Evolutionary conservation across 2,113 vertebrate species (phyloP).

Genomic region (Gulo gulo): DNA sequence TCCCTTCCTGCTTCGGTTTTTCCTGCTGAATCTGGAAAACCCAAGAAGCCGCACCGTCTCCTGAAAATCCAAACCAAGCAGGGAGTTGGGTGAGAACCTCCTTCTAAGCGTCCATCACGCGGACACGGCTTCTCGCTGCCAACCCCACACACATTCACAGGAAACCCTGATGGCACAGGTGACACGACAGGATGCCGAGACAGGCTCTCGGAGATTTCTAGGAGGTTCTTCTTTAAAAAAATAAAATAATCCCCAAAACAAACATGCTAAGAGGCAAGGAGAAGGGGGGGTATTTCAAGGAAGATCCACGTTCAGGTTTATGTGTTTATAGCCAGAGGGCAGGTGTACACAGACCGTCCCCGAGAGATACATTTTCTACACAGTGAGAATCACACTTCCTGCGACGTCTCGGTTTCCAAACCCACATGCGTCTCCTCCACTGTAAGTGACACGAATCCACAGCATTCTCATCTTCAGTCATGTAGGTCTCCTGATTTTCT

Average conservation of each 20-base stretch:
- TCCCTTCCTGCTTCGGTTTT: neutral
- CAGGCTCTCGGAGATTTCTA: neutral
- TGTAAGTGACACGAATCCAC: constrained; percentile 4
- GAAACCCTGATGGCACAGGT: neutral
- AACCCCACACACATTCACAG: neutral
- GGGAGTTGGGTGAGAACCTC: neutral
- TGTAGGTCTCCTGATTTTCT: neutral
- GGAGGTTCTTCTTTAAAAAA: constrained; percentile 18
- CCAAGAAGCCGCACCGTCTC: neutral
- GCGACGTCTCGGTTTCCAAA: constrained; percentile 53
- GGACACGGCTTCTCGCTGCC: neutral
- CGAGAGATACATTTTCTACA: constrained; percentile 44
- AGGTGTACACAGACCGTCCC: neutral
- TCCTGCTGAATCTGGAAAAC: neutral
- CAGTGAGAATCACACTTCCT: constrained; percentile 54
- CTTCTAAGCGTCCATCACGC: neutral
- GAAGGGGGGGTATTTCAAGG: neutral
- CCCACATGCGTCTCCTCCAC: neutral
- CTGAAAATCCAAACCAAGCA: neutral
- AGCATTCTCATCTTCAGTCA: neutral
- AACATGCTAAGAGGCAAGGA: constrained; percentile 44
- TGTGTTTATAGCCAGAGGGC: constrained; percentile 52
- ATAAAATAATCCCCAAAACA: neutral
- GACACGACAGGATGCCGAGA: neutral
- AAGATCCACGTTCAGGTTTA: constrained; percentile 16